Evolutionary conservation across 2,113 vertebrate genomes (phyloP), one percentile per base, ranked within the genome.

Genomic region (Capra hircus): DNA sequence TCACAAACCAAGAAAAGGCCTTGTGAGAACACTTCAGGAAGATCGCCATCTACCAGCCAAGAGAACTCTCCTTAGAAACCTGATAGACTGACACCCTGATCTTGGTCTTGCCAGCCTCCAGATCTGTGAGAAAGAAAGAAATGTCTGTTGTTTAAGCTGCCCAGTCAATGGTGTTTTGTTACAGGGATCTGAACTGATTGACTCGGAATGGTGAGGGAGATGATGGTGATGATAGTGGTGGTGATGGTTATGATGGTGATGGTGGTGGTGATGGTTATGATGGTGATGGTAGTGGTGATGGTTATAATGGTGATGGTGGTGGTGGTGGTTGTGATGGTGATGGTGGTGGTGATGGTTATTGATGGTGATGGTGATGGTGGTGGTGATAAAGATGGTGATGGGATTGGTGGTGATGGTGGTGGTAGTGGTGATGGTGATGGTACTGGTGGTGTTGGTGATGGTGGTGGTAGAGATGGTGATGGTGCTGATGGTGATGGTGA

Each of bases 211-310:
- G 52, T 83, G 52, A 36, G 33, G 81, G 33, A 25, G 33, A 17
- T 83, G 80, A 17, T 81, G 45, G 4, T 33, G 28, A 0, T 30
- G 62, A 15, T 33, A 1, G 1, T 64, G 30, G 30, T 67, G 7
- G 25, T 16, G 21, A 8, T 2, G 28, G 36, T 16, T 43, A 43
- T 43, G 16, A 3, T 15, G 7, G 1, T 30, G 8, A 25, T 25
- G 19, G 3, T 53, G 30, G 1, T 40, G 8, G 1, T 30, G 52
- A 0, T 1, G 1, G 4, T 14, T 5, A 4, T 15, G 17, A 1
- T 52, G 2, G 11, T 12, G 48, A 2, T 48, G 62, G 15, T 9
- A 10, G 3, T 15, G 53, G 10, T 53, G 33, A 8, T 43, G 5
- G n/a, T 36, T 36, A 36, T 36, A 3, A 36, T 36, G 81, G 33